Evolutionary conservation across 2,888 invertebrate species (phyloP), one percentile per base, ranked within the genome.

Genomic region (Amaurobius ferox): DNA sequence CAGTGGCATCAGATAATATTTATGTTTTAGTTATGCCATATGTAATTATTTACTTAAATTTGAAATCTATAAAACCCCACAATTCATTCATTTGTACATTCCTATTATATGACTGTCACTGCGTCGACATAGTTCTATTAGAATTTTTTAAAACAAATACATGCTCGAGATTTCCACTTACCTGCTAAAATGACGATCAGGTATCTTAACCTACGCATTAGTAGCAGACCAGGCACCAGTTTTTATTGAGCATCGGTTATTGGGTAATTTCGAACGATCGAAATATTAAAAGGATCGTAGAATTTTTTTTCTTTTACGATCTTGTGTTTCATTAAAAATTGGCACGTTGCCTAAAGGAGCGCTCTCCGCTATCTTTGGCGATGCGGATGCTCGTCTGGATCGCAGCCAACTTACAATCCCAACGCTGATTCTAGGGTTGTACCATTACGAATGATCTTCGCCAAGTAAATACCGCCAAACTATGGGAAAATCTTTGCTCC

Each of bases 161-260:
- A n/a, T n/a, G n/a, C n/a, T n/a, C n/a, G 9, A 9, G 9, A 35
- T n/a, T n/a, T n/a, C 3, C 7, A 64, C 77, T 85, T 44, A 85
- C 83, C 83, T 85, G 77, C 72, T 66, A 85, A 67, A 85, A 72
- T 40, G 55, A 48, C 48, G 48, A 48, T 40, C 40, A 76, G 16
- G 48, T 26, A 26, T 68, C 68, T 73, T 68, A 81, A 61, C 76
- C 71, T 77, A 77, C 83, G 70, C 83, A 85, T 85, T 85, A 32
- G 77, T 78, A 77, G 67, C 71, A 77, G 77, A 78, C 71, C 30
- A 78, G 77, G 77, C 83, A 85, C 83, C 83, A 39, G 61, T 48
- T 72, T 77, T 71, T 71, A 39, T 85, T 78, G 83, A 85, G 83
- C 83, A 85, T 85, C 77, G 83, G 77, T 85, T 78, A 78, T 77